A percentile compares a stretch with the other conserved stretches of the same genome.
Evolutionary conservation across 2,888 invertebrate genomes (phyloP).

Genomic region (Tinea pellionella): DNA sequence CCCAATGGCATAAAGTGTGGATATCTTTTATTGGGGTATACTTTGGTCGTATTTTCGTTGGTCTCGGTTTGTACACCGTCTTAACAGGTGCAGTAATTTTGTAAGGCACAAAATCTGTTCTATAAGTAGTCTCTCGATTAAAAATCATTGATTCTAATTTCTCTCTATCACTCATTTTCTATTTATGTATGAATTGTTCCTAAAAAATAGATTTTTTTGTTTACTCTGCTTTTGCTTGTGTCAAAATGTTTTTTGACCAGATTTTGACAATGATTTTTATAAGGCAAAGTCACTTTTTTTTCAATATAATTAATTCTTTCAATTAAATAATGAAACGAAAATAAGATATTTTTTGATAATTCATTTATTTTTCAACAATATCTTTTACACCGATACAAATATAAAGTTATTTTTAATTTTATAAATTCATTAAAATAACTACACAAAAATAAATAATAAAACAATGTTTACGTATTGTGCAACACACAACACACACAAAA

Average conservation of each 20-base stretch:
- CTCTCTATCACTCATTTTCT: slow-evolving; percentile 10
- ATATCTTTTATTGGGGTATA: slow-evolving; percentile 28
- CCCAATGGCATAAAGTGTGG: slow-evolving; percentile 33
- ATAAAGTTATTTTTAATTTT: not conserved
- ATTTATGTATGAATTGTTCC: too few relatives aligned
- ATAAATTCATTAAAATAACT: not conserved
- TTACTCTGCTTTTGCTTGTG: too few relatives aligned
- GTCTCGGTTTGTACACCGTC: slow-evolving; percentile 26
- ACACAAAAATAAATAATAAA: not conserved
- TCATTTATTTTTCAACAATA: not conserved
- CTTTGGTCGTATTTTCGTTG: slow-evolving; percentile 13
- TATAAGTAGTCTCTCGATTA: slow-evolving; percentile 28
- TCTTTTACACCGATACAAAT: not conserved
- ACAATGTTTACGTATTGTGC: not conserved
- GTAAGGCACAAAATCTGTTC: slow-evolving; percentile 25
- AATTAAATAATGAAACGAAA: too few relatives aligned
- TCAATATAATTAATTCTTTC: too few relatives aligned
- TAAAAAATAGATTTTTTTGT: too few relatives aligned
- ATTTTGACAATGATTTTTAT: too few relatives aligned
- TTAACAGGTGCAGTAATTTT: slow-evolving; percentile 20
- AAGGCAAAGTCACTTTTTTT: too few relatives aligned
- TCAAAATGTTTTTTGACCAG: too few relatives aligned
- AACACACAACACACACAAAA: not conserved
- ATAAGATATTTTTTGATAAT: not conserved
- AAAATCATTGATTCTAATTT: slow-evolving; percentile 28